Evolutionary conservation across 2,797 vertebrate genomes (phyloP), one percentile per base, ranked within the genome.

Genomic region (Cephalopachus bancanus): DNA sequence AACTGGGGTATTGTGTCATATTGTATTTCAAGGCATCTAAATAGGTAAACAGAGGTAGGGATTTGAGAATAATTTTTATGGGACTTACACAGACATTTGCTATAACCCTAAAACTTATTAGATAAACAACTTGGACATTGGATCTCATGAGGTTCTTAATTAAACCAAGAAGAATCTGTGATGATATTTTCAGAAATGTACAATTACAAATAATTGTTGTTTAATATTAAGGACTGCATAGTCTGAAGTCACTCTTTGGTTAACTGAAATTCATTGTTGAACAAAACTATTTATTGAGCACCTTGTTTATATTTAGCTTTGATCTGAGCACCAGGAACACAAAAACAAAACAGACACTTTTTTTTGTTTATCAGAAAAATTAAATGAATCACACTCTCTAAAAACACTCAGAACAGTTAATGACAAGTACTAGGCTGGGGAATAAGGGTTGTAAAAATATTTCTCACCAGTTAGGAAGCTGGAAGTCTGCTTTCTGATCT

Each of bases 261-360:
- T 12, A 65, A 55, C n/a, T 71, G 83, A 55, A 9, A 55, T 81
- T 86, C 51, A 30, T 30, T 85, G n/a, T 67, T 69, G 67, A 87
- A 74, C 57, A 49, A 1, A 67, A 59, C n/a, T 65, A 49, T 79
- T 53, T 74, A 55, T 30, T 65, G 64, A 93, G 28, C 44, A 83
- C 16, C 37, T 69, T 76, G 17, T 44, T 3, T 75, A 84, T 37
- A 67, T 19, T 8, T 15, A 64, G 9, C 30, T 44, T 87, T 90
- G 26, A 51, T 67, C 17, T 83, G 49, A n/a, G 12, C 15, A 12
- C 16, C 7, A n/a, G 28, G 20, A 72, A 87, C 87, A 71, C 44
- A 95, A 86, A 96, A 79, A 57, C 15, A 81, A 83, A 92, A 65
- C 33, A 90, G 28, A 62, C 7, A 85, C 44, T 44, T 44, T 60